A percentile compares a stretch with the other conserved stretches of the same genome.
Conservation (phyloP, 2,888 invertebrate genomes). For the Andrena marginata region DNA sequence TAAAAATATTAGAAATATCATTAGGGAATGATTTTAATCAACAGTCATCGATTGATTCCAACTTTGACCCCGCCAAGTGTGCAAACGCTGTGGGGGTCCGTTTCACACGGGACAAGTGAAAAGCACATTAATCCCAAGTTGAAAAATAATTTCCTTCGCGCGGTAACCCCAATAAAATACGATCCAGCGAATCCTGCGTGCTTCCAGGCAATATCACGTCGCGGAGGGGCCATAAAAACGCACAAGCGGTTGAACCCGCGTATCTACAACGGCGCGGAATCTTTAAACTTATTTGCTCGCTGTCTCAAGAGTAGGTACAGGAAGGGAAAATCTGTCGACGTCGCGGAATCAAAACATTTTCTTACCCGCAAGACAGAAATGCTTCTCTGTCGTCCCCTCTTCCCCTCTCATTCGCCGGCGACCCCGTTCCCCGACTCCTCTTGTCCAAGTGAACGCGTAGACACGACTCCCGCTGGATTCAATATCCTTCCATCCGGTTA, state of each 20-base stretch:
- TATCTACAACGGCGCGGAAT: slow-evolving; percentile 28
- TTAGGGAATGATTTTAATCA: too few species aligned
- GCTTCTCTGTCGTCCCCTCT: neutral
- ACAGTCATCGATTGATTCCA: too few species aligned
- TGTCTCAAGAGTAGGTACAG: slow-evolving; percentile 21
- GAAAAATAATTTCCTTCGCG: slow-evolving; percentile 2
- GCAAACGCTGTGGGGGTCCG: neutral
- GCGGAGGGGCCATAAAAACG: neutral
- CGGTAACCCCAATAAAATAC: neutral
- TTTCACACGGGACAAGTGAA: neutral
- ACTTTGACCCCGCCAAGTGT: neutral
- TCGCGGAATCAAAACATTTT: slow-evolving; percentile 44
- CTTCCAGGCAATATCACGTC: slow-evolving; percentile 23
- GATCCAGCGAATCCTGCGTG: neutral
- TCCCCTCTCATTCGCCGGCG: neutral
- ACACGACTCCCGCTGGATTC: slow-evolving; percentile 50
- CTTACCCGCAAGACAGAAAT: slow-evolving; percentile 15
- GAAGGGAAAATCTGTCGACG: slow-evolving; percentile 48
- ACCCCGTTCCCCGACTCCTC: too few species aligned
- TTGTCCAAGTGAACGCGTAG: slow-evolving; percentile 47
- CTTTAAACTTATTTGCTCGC: slow-evolving; percentile 40
- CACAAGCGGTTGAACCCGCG: slow-evolving; percentile 17
- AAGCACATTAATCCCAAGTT: neutral
- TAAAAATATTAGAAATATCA: too few species aligned
- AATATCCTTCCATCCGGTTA: slow-evolving; percentile 55